phyloP scores from a whole-genome alignment of 2,888 invertebrate genomes.

The Lepidonotus clava region DNA sequence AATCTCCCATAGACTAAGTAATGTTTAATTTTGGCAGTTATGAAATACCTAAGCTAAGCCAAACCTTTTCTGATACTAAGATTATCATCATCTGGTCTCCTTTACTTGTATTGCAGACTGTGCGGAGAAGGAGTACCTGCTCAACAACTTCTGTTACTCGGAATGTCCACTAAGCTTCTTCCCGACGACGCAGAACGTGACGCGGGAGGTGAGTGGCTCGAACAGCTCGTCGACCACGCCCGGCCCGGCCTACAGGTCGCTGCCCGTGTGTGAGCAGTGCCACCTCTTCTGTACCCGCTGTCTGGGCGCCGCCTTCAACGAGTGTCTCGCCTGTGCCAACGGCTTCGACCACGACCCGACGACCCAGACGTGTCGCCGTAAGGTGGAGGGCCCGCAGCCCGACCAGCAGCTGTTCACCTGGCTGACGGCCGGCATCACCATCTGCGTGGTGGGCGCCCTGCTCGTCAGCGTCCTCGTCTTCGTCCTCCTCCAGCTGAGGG shows the following conservation, averaged over 20 bases:
- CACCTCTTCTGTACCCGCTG: constrained; percentile 2
- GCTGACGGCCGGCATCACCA: not conserved
- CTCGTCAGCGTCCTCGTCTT: constrained; percentile 10
- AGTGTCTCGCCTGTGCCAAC: constrained; percentile 36
- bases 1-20: too few relatives aligned
- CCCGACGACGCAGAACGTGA: constrained; percentile 1
- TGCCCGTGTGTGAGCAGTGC: constrained; percentile 41
- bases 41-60: too few relatives aligned
- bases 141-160: constrained; percentile 31
- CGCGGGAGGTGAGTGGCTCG: not conserved
- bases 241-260: not conserved
- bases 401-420: not conserved
- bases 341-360: not conserved
- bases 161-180: constrained; percentile 1
- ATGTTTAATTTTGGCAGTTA: too few relatives aligned
- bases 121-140: not conserved
- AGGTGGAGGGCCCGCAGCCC: not conserved
- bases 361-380: not conserved
- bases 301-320: not conserved
- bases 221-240: not conserved
- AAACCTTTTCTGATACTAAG: too few relatives aligned
- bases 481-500: not conserved
- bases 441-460: not conserved
- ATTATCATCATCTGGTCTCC: too few relatives aligned
- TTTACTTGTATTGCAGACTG: constrained; percentile 4